Conservation (phyloP, 2,797 vertebrate genomes). For the Gallirallus australis region DNA sequence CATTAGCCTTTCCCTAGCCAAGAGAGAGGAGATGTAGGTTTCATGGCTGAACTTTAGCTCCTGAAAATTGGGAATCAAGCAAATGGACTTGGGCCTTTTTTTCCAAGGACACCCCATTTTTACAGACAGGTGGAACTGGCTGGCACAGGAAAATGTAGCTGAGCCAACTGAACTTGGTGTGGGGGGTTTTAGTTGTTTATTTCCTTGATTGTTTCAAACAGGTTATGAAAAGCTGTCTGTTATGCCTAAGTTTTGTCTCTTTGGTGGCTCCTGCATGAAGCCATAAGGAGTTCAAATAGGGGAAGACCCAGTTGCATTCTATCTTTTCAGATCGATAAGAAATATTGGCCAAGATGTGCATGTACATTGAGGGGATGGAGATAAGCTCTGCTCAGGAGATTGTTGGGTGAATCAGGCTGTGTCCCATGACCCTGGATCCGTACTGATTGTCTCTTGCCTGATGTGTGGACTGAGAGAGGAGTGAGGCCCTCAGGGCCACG, state of each 20-base stretch:
- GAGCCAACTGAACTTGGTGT: not conserved
- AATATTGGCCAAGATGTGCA: not conserved
- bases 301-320: not conserved
- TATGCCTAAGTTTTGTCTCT: not conserved
- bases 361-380: not conserved
- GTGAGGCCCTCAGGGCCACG: not conserved
- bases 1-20: not conserved
- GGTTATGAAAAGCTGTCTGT: not conserved
- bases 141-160: not conserved
- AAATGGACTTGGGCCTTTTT: not conserved
- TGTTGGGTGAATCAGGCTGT: accelerated
- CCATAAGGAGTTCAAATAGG: not conserved
- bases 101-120: not conserved
- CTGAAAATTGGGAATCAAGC: too few relatives aligned
- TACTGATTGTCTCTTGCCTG: not conserved
- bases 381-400: accelerated
- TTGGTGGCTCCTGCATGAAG: not conserved
- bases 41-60: not conserved
- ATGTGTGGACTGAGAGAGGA: not conserved
- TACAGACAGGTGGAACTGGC: not conserved
- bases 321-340: not conserved
- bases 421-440: not conserved
- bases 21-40: not conserved
- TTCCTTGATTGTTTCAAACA: not conserved
- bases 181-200: not conserved